A percentile compares a stretch with the other conserved stretches of the same genome.
phyloP scores from a whole-genome alignment of 2,888 invertebrate species.

The Cryptophagus acutangulus region DNA sequence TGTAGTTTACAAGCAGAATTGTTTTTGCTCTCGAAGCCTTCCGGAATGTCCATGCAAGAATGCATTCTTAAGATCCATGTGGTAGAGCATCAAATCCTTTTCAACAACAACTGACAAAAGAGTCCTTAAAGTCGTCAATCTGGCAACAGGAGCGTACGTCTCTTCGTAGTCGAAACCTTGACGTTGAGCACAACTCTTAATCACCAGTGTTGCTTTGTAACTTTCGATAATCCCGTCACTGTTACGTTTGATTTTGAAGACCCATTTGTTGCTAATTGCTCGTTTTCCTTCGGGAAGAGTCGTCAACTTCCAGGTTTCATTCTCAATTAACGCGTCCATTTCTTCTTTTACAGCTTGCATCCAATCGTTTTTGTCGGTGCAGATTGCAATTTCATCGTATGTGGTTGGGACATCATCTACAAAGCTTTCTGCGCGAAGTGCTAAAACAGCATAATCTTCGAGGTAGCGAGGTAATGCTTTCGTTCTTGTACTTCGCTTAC shows the following conservation, averaged over 20 bases:
- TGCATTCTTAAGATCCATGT: conserved; percentile 16
- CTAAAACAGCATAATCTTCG: too few relatives aligned
- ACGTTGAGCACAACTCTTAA: conserved; percentile 28
- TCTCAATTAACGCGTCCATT: conserved; percentile 20
- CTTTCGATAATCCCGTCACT: conserved; percentile 15
- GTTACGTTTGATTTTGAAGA: conserved; percentile 25
- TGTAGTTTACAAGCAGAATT: conserved; percentile 13
- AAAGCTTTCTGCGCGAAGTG: conserved; percentile 12
- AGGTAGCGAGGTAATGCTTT: not conserved
- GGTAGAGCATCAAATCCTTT: conserved; percentile 10
- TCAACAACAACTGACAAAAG: conserved; percentile 9
- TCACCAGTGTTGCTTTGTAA: conserved; percentile 30
- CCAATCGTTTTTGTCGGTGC: conserved; percentile 15
- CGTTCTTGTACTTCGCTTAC: conserved; percentile 6
- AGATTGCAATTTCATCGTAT: conserved; percentile 10
- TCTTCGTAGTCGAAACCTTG: conserved; percentile 7
- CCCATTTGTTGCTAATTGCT: conserved; percentile 22
- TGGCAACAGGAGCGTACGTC: conserved; percentile 13
- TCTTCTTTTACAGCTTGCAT: conserved; percentile 24
- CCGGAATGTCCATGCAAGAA: conserved; percentile 17
- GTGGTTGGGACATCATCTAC: conserved; percentile 17
- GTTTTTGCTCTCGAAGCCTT: conserved; percentile 11
- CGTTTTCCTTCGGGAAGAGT: conserved; percentile 17
- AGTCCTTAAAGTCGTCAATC: conserved; percentile 13
- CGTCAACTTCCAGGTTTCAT: conserved; percentile 24